Conservation (phyloP, 2,797 vertebrate species). For the Acomys russatus region DNA sequence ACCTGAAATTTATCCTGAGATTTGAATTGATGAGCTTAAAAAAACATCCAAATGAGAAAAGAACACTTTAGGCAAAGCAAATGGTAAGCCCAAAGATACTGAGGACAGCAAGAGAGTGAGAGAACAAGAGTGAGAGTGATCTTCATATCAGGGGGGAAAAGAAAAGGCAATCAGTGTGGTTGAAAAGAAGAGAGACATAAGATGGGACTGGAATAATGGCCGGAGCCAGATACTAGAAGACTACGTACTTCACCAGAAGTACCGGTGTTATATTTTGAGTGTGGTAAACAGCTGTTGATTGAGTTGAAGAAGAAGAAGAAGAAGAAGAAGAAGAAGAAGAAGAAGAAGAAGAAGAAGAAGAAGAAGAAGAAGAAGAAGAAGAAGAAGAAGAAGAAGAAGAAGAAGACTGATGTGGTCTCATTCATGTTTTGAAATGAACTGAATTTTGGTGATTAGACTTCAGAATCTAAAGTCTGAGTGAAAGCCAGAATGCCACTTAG, state of each 20-base stretch:
- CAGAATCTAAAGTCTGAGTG: not conserved
- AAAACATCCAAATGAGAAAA: not conserved
- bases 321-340: too few relatives aligned
- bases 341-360: too few relatives aligned
- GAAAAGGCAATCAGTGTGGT: not conserved
- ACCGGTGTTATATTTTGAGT: not conserved
- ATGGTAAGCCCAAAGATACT: conserved; percentile 13
- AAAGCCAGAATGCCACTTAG: conserved; percentile 24
- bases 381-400: too few relatives aligned
- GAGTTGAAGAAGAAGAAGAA: conserved; percentile 27
- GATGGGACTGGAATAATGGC: not conserved
- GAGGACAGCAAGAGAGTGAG: not conserved
- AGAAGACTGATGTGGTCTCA: not conserved
- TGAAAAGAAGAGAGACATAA: not conserved
- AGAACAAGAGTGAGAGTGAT: not conserved
- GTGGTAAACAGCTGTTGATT: not conserved
- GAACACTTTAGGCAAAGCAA: not conserved
- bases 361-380: too few relatives aligned
- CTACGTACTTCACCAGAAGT: not conserved
- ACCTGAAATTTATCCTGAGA: not conserved
- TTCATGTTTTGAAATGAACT: conserved; percentile 46
- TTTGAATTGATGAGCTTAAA: not conserved
- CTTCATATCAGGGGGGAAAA: conserved; percentile 16
- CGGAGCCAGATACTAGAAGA: not conserved
- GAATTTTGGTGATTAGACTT: not conserved